Percentiles rank a stretch among this genome's conserved stretches.
phyloP scores from a whole-genome alignment of 2,888 invertebrate species.

The Didymodactylos carnosus region DNA sequence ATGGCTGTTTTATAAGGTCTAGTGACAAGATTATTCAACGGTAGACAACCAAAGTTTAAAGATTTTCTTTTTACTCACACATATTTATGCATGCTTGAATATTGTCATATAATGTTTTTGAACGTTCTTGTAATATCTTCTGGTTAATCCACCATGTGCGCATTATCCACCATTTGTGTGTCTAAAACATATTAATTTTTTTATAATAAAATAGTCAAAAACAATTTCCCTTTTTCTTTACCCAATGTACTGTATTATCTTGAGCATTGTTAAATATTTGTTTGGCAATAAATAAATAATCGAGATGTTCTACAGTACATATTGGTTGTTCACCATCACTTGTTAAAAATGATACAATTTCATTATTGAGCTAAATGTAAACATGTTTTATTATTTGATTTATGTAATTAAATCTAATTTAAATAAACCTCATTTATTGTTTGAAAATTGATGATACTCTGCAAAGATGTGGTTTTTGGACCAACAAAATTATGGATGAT shows the following conservation, averaged over 20 bases:
- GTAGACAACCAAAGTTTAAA: too few relatives aligned
- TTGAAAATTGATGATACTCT: too few relatives aligned
- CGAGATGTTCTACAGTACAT: neutral
- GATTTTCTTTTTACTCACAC: neutral
- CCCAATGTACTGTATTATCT: neutral
- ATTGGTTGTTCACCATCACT: neutral
- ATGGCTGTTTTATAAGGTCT: too few relatives aligned
- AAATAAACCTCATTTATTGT: neutral
- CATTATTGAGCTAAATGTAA: neutral
- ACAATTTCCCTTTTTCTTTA: neutral
- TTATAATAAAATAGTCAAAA: neutral
- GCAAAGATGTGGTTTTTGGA: too few relatives aligned
- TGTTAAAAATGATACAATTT: neutral
- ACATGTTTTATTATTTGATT: neutral
- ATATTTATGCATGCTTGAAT: neutral
- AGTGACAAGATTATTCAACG: too few relatives aligned
- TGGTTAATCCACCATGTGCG: slow-evolving; percentile 2
- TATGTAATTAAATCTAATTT: neutral
- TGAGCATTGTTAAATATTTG: neutral
- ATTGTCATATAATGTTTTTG: neutral
- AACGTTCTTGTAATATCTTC: slow-evolving; percentile 7
- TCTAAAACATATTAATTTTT: neutral
- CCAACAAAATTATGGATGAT: neutral
- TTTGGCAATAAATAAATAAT: neutral
- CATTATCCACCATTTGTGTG: slow-evolving; percentile 5